These are phyloP conservation scores for Trematomus bernacchii DNA, from an alignment of 2,797 vertebrate species.

Conservation along the genomic window DNA sequence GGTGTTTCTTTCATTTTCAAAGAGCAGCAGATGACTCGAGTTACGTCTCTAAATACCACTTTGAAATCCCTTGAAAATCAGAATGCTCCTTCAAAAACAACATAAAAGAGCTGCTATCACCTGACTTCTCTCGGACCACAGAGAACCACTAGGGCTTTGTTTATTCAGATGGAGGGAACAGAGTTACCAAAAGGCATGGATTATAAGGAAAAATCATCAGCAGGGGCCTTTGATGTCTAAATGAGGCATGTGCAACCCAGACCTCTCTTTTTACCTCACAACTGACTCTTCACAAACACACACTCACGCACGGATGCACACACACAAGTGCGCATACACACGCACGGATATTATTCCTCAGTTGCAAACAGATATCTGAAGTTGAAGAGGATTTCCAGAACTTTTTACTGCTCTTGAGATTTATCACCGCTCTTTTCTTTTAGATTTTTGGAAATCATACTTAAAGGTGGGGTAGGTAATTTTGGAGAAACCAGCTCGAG, in stretches of 20 bases:
- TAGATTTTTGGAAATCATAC: constrained; percentile 83
- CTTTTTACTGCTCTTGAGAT: constrained; percentile 81
- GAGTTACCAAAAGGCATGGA: constrained; percentile 86
- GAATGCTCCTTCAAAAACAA: constrained; percentile 80
- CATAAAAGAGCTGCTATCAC: constrained; percentile 86
- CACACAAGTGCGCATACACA: constrained; percentile 35
- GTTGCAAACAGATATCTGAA: constrained; percentile 79
- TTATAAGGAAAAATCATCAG: constrained; percentile 90
- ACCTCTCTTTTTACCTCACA: constrained; percentile 78
- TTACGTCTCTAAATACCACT: constrained; percentile 83
- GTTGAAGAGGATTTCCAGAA: constrained; percentile 79
- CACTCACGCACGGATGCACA: constrained; percentile 16
- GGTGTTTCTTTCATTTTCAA: constrained; percentile 83
- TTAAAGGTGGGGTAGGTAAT: too few relatives aligned
- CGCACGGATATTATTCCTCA: constrained; percentile 63
- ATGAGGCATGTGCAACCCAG: constrained; percentile 90
- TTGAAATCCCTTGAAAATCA: constrained; percentile 84
- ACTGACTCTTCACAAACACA: constrained; percentile 31
- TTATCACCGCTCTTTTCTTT: constrained; percentile 83
- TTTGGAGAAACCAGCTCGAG: too few relatives aligned
- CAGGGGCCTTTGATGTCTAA: constrained; percentile 92
- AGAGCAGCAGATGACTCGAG: constrained; percentile 79
- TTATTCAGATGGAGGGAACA: constrained; percentile 90
- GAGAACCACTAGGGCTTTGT: constrained; percentile 85
- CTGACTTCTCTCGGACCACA: constrained; percentile 82